Evolutionary conservation across 1,140 invertebrate genomes (phyloP), one percentile per base, ranked within the genome.

Genomic region (Helicoverpa armigera): DNA sequence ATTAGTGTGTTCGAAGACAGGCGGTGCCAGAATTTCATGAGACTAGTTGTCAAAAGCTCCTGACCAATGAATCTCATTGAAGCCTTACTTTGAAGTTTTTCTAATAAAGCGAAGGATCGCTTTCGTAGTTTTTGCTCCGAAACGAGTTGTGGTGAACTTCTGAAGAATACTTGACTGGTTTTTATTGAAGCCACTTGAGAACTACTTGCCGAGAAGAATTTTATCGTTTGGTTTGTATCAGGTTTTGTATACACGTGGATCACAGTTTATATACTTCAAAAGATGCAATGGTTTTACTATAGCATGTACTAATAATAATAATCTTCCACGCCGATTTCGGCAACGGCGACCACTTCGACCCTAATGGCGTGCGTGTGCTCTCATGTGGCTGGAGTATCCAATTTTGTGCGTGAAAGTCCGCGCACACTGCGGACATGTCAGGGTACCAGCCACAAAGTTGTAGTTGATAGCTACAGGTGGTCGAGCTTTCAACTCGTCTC

Each of bases 151-250:
- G 72, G 72, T 29, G 9, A 65, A 76, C 35, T 76, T 76, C 16
- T 76, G 18, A 76, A 76, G 74, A 65, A 76, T 76, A 76, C 58
- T 76, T 61, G 16, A 43, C 58, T 35, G 58, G 43, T 69, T 76
- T 76, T 76, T 65, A 76, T 76, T 76, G 74, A 31, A 13, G 74
- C 13, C 73, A 61, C 60, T 76, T 63, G 74, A 29, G 60, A 61
- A 43, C 18, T 60, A 43, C 43, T 60, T 75, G 12, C 9, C 43
- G 16, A 76, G 58, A 65, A 76, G 18, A 31, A 63, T 58, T 69
- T 61, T 51, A 69, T 69, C 51, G 16, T 65, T 76, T 65, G 43
- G 63, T 76, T 35, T 18, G 51, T 35, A 48, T 13, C 51, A 13
- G 13, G 7, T 12, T 29, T 14, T 35, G 3, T 72, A 5, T 56